phyloP scores from a whole-genome alignment of 2,888 invertebrate genomes.

The Leptopilina drosophilae region DNA sequence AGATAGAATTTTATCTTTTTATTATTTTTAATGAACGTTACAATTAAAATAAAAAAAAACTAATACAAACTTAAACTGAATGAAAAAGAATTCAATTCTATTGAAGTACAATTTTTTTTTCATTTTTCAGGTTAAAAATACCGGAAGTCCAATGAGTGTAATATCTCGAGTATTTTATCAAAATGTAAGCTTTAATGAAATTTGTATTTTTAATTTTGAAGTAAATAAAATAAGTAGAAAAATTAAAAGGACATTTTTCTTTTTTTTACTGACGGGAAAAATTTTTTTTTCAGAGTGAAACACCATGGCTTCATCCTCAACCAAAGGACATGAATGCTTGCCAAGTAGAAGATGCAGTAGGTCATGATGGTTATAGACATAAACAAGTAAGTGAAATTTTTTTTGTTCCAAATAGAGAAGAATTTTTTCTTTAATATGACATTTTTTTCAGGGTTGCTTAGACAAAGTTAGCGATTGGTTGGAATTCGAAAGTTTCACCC shows the following conservation, averaged over 20 bases:
- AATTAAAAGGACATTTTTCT: background rate
- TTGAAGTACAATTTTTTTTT: no score
- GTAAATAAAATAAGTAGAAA: background rate
- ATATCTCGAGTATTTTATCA: constrained; percentile 73
- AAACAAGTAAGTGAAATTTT: constrained; percentile 66
- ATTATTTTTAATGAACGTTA: no score
- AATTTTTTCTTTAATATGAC: constrained; percentile 5
- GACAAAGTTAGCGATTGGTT: constrained; percentile 76
- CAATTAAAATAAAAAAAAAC: no score
- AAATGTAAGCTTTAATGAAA: constrained; percentile 67
- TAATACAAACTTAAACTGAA: no score
- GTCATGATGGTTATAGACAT: constrained; percentile 71
- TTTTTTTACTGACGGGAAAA: background rate
- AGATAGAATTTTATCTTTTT: no score
- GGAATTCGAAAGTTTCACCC: constrained; percentile 74
- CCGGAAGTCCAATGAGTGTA: constrained; percentile 75
- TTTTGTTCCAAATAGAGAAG: background rate
- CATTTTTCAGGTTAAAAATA: constrained; percentile 67
- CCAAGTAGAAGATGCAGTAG: constrained; percentile 64
- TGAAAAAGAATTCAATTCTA: no score
- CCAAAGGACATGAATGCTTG: constrained; percentile 71
- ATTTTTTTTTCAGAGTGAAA: constrained; percentile 67
- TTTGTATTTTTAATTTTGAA: background rate
- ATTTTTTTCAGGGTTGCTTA: constrained; percentile 76
- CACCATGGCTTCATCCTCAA: constrained; percentile 72